Base-by-base conservation (phyloP, 2,888 invertebrate species). In the Teleogryllus oceanicus region DNA sequence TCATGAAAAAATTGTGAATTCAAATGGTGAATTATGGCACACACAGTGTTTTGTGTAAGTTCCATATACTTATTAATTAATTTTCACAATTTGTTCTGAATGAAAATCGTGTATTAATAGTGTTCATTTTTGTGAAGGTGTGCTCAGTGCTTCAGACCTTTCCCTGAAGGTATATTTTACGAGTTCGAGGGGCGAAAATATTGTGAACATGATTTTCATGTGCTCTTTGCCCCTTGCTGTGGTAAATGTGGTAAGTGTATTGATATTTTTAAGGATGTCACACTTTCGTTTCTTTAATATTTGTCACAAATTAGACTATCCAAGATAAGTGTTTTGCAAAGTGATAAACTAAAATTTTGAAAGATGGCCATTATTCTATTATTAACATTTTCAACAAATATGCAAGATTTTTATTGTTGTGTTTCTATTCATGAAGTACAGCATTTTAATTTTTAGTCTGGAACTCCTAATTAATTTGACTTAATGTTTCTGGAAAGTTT, bases 141-240 rank as follows among this genome's bases (percentile, higher is more conserved):
- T 88, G 98, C 98, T 1, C 99, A 99, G 89, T 99, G 99, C 87
- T 99, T 99, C 88, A 94, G 98, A 81, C 94, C 97, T 77, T 99
- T 99, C 86, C 96, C 96, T 82, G 98, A 99, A 86, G 98, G 98
- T 79, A 93, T 97, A 78, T 99, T 98, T 87, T 99, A 98, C 87
- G 99, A 99, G 89, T 99, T 98, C 87, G 99, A 99, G 88, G 98
- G 98, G 1, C 91, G 99, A 83, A 99, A 99, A 88, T 99, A 99
- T 87, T 99, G 99, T 86, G 98, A 99, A 88, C 96, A 97, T 86
- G 99, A 99, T 88, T 99, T 99, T 87, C 98, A 99, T 88, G 98
- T 98, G 37, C 89, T 98, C 11, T 98, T 97, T 89, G 95, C 97
- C 78, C 95, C 99, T 78, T 94, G 97, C 88, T 95, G 94, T 85